These are phyloP conservation scores for Gymnothorax javanicus DNA, from an alignment of 2,797 vertebrate species.

Conservation along the genomic window DNA sequence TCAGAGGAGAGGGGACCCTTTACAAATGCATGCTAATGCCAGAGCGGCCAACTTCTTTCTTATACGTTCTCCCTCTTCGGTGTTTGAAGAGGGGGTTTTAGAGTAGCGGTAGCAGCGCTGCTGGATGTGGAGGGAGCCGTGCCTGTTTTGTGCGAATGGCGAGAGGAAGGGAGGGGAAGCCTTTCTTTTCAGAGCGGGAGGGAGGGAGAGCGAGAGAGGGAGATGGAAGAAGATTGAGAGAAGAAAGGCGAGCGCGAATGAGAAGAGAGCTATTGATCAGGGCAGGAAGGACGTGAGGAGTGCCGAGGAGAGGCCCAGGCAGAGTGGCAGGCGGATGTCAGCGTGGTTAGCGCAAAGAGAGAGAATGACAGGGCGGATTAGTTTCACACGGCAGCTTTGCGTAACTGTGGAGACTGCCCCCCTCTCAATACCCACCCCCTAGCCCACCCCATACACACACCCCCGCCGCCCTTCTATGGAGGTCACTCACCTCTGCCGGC, in stretches of 20 bases:
- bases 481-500: slow-evolving; percentile 81
- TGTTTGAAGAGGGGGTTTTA: slow-evolving; percentile 2
- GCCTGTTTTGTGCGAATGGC: background rate
- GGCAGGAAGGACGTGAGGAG: slow-evolving; percentile 80
- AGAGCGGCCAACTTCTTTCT: background rate
- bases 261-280: slow-evolving; percentile 80
- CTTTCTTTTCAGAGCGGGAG: slow-evolving; percentile 3
- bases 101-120: background rate
- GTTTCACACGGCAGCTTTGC: slow-evolving; percentile 81
- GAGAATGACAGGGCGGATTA: slow-evolving; percentile 86
- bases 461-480: slow-evolving; percentile 58
- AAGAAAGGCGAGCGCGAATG: slow-evolving; percentile 70
- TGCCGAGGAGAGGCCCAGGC: slow-evolving; percentile 71
- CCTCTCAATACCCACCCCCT: slow-evolving; percentile 39
- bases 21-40: slow-evolving; percentile 15
- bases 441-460: background rate
- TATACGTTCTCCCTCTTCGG: background rate
- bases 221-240: slow-evolving; percentile 57
- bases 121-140: slow-evolving; percentile 5
- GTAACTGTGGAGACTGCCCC: slow-evolving; percentile 73
- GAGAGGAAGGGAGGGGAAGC: slow-evolving; percentile 5
- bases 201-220: slow-evolving; percentile 56
- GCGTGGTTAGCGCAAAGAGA: slow-evolving; percentile 79
- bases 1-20: background rate
- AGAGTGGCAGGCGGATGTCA: slow-evolving; percentile 79